Evolutionary conservation across 53 echinoderm and acorn worm species (phyloP).

Genomic region (Glandiceps talaboti): DNA sequence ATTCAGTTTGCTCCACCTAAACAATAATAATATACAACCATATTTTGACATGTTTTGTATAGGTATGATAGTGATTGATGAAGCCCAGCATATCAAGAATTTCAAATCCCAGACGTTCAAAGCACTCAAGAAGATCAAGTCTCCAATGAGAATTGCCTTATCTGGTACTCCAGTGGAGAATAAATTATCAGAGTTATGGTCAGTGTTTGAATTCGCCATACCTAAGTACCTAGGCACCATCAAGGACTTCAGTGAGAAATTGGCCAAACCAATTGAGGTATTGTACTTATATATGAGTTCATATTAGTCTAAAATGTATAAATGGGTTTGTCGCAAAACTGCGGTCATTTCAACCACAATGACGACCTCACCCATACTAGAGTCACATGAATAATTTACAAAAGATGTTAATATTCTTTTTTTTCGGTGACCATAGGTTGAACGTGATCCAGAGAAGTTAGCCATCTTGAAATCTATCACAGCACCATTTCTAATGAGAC

Average conservation of each 20-base stretch:
- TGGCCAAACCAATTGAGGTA: neutral
- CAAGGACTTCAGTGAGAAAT: neutral
- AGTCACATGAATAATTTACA: too few species aligned
- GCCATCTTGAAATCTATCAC: neutral
- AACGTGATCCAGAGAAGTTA: neutral
- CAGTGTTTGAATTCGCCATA: neutral
- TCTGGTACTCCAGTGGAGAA: neutral
- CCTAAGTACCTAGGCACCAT: neutral
- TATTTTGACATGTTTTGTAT: neutral
- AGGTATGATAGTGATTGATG: neutral
- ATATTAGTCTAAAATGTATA: too few species aligned
- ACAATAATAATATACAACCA: too few species aligned
- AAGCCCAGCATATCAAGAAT: neutral
- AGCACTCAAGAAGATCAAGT: neutral
- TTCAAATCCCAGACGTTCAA: neutral
- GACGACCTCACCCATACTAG: too few species aligned
- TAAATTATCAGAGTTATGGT: neutral
- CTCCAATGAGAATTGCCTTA: neutral
- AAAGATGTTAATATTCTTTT: too few species aligned
- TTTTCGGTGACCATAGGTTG: neutral
- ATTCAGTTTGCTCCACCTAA: too few species aligned
- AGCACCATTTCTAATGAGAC: neutral
- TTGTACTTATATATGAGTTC: too few species aligned
- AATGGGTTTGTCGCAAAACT: too few species aligned
- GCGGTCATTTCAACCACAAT: too few species aligned